Base-by-base conservation (phyloP, 2,113 vertebrate species). In the Callionymus lyra region DNA sequence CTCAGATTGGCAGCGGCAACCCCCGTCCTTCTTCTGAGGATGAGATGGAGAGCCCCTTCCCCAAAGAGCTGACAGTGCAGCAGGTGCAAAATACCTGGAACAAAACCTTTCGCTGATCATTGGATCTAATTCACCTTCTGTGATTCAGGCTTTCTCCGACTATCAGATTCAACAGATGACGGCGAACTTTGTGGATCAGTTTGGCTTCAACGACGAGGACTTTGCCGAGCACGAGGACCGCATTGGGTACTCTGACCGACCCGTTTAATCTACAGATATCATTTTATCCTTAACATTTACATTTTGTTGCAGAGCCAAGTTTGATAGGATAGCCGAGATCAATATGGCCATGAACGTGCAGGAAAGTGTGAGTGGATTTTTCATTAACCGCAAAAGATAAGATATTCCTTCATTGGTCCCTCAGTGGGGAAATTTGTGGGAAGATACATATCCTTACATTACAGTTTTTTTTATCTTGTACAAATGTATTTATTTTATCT, bases 121-220 rank as follows among this genome's bases (percentile, higher is more conserved):
- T 9, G 6, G 13, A 17, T 1, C 1, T 37, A 8, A 48, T 44
- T 9, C 19, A 34, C 62, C 34, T 52, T 48, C 37, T 80, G 31
- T 16, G 10, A 53, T 57, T n/a, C 60, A 98, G 94, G 90, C 91
- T 1, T 98, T 97, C 81, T 97, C 93, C 0, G 94, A 98, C 73
- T 98, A 97, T 78, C 94, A 98, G 84, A 91, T 98, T 63, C 94
- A 97, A 67, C 94, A 97, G 86, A 98, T 98, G 94, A 95, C 94
- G 0, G 91, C 94, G 0, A 91, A 88, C 58, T 98, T 98, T 11
- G 90, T 94, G 53, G 94, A 98, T 82, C 94, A 98, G 80, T 98
- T 98, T 38, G 94, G 94, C 64, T 97, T 98, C 53, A 98, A 92
- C 0, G 94, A 98, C 0, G 94, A 98, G 63, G 93, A 98, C 60